These are phyloP conservation scores for Schizopygopsis pylzovi DNA, from an alignment of 2,797 vertebrate species.

Conservation along the genomic window DNA sequence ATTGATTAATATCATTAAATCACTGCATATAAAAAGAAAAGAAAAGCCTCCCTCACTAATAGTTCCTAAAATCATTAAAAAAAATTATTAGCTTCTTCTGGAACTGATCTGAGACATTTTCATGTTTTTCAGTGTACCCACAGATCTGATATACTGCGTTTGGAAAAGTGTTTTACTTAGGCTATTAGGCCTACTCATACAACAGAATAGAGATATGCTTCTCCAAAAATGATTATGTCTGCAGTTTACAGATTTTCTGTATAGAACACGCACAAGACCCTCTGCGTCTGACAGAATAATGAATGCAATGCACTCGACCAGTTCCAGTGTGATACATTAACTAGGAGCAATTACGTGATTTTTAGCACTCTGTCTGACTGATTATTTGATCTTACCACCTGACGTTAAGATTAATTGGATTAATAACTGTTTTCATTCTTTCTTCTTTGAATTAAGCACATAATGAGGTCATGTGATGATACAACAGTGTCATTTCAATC, in stretches of 20 bases:
- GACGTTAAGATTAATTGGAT: neutral
- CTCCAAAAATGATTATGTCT: neutral
- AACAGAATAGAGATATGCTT: no score
- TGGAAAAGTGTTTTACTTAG: slow-evolving; percentile 20
- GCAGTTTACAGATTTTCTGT: neutral
- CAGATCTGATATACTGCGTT: slow-evolving; percentile 10
- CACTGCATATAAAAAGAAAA: neutral
- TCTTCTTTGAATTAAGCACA: neutral
- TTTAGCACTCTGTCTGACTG: neutral
- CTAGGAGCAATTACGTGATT: neutral
- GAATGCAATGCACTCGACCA: neutral
- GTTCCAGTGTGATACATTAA: neutral
- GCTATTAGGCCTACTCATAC: neutral
- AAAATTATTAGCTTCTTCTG: neutral
- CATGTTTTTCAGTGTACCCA: neutral
- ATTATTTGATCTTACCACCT: no score
- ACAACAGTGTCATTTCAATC: neutral
- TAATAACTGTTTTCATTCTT: neutral
- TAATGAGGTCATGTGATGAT: neutral
- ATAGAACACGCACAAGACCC: neutral
- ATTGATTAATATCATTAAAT: neutral
- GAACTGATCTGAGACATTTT: slow-evolving; percentile 6
- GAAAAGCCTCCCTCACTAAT: no score
- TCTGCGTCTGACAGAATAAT: no score
- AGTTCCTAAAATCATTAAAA: neutral